Base-by-base conservation (phyloP, 1,140 invertebrate species). In the Apis florea region DNA sequence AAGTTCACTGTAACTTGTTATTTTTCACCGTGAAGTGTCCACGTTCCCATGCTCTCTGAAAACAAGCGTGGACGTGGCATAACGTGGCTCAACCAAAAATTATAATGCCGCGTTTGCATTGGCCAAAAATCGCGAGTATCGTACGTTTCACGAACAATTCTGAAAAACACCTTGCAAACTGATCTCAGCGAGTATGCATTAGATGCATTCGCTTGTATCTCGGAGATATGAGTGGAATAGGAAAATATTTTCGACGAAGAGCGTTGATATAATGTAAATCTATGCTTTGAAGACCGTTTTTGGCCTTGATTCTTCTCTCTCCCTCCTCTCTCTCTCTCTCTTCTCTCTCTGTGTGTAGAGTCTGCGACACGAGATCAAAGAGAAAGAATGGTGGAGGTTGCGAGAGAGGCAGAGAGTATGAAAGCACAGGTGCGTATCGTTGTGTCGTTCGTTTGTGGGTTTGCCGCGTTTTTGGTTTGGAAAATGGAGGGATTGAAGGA, bases 271-370 rank as follows among this genome's bases (percentile, higher is more conserved):
- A 80, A 80, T 71, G 71, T 80, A 80, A 82, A 81, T 86, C 84
- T 85, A 67, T 72, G 79, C 85, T 86, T 85, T 86, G 83, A 85
- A 82, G 64, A 72, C 69, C 49, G 58, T 72, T 87, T 86, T 79
- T 72, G 73, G 66, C 54, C 26, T 13, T 63, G 5, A 15, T 47
- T 63, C 40, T 53, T 21, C 51, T n/a, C 67, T 56, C 64, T 66
- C 17, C 10, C 64, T 61, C 19, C n/a, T 13, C 40, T 26, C 47
- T 58, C 31, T 54, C 5, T 26, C 47, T 15, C 40, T 63, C 47
- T 54, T 31, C 51, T 66, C 15, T n/a, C 0, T 5, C 1, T 53
- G 2, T 13, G 51, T 61, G 59, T 19, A 10, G 24, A 83, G 80
- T 79, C 56, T 78, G 71, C 53, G 8, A 51, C 78, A 71, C 66